Evolutionary conservation across 2,888 invertebrate genomes (phyloP).

Genomic region (Caenorhabditis becei): DNA sequence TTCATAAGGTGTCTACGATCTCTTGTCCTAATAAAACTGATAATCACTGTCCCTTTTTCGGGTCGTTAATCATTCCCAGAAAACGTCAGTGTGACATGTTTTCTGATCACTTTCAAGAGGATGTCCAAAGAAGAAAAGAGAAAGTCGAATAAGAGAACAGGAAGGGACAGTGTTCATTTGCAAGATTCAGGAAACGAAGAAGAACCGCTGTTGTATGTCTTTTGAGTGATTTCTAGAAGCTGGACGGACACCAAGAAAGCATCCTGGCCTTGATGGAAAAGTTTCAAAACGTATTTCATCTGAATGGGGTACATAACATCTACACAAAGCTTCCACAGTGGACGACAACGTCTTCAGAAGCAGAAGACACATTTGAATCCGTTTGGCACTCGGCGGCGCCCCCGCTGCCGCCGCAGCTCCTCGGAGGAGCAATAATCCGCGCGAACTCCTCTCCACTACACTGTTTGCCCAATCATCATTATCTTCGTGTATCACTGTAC

Average conservation of each 20-base stretch:
- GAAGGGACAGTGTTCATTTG: not conserved
- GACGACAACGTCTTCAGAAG: not conserved
- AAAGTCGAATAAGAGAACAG: not conserved
- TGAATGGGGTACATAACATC: too few relatives aligned
- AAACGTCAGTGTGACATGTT: too few relatives aligned
- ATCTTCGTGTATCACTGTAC: not conserved
- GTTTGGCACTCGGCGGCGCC: slow-evolving; percentile 1
- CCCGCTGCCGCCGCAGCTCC: slow-evolving; percentile 10
- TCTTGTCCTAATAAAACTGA: not conserved
- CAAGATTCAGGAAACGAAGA: too few relatives aligned
- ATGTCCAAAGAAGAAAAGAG: not conserved
- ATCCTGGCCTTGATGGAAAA: too few relatives aligned
- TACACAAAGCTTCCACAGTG: too few relatives aligned
- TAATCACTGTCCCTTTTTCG: too few relatives aligned
- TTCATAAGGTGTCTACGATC: too few relatives aligned
- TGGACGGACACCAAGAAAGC: too few relatives aligned
- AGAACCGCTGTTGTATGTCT: too few relatives aligned
- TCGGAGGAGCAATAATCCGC: slow-evolving; percentile 41
- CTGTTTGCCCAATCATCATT: slow-evolving; percentile 39
- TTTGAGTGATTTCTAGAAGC: too few relatives aligned
- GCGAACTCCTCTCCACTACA: slow-evolving; percentile 60
- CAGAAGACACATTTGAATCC: not conserved
- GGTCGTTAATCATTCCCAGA: too few relatives aligned
- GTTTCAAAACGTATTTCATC: too few relatives aligned
- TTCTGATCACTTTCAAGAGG: not conserved